Evolutionary conservation across 2,888 invertebrate genomes (phyloP).

Genomic region (Eupeodes luniger): DNA sequence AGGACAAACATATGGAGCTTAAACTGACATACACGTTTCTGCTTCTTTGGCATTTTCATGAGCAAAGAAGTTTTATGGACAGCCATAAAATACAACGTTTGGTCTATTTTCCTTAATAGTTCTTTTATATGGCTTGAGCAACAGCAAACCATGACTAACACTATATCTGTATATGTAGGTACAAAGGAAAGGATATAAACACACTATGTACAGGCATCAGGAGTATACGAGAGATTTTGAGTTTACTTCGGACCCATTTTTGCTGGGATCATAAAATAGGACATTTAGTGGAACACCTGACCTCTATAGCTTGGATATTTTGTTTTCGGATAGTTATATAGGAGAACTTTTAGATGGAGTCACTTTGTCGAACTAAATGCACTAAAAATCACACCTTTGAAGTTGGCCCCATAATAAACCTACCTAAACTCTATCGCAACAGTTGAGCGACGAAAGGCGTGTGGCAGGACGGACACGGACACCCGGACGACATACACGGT

Average conservation of each 20-base stretch:
- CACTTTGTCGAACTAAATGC: conserved; percentile 71
- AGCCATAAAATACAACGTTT: conserved; percentile 65
- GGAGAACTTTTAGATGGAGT: background rate
- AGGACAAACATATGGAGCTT: background rate
- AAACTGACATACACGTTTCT: conserved; percentile 46
- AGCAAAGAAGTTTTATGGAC: conserved; percentile 60
- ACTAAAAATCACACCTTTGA: conserved; percentile 72
- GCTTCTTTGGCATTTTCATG: conserved; percentile 18
- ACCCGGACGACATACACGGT: background rate
- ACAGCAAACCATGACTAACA: background rate
- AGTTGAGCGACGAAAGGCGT: too few relatives aligned
- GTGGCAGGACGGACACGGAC: too few relatives aligned
- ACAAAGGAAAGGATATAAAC: background rate
- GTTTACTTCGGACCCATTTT: background rate
- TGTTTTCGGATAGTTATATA: background rate
- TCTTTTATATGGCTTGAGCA: conserved; percentile 4
- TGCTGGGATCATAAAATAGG: conserved; percentile 56
- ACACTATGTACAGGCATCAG: background rate
- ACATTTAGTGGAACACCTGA: conserved; percentile 70
- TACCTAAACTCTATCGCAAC: background rate
- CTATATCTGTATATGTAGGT: background rate
- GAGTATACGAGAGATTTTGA: background rate
- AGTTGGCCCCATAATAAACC: background rate
- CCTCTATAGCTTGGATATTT: conserved; percentile 37
- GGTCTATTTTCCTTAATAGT: conserved; percentile 63